These are phyloP conservation scores for Siniperca chuatsi DNA, from an alignment of 2,113 vertebrate genomes.

Conservation along the genomic window DNA sequence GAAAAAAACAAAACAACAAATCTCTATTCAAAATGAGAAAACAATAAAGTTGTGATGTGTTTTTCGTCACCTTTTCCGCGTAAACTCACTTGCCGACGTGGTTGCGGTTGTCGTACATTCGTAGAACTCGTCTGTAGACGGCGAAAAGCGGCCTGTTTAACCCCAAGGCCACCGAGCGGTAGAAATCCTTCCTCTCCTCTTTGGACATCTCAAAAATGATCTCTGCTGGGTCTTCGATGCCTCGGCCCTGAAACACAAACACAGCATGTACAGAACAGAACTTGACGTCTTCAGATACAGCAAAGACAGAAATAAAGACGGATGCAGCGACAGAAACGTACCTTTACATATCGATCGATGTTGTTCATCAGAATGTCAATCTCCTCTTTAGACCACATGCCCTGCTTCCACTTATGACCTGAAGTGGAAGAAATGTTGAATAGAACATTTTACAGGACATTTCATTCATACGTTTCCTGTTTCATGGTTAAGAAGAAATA, in stretches of 20 bases:
- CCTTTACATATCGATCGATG: slow-evolving; percentile 97
- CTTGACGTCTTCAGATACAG: no score
- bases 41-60: accelerated
- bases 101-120: slow-evolving; percentile 99
- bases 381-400: slow-evolving; percentile 99
- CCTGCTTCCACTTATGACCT: slow-evolving; percentile 99
- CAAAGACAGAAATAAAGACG: neutral
- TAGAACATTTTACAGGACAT: neutral
- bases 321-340: slow-evolving; percentile 73
- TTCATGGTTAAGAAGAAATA: neutral
- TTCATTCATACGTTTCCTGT: no score
- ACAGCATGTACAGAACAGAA: neutral
- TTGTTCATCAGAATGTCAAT: slow-evolving; percentile 98
- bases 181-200: slow-evolving; percentile 99
- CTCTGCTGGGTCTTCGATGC: slow-evolving; percentile 97
- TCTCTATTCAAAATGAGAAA: neutral
- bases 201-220: slow-evolving; percentile 99
- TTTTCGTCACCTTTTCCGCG: accelerated
- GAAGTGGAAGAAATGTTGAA: neutral
- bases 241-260: slow-evolving; percentile 87
- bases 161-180: slow-evolving; percentile 96
- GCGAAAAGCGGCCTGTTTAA: slow-evolving; percentile 97
- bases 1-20: neutral
- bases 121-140: slow-evolving; percentile 96
- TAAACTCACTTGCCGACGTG: slow-evolving; percentile 97